Percentiles rank a stretch among this genome's conserved stretches.
These are phyloP conservation scores for Notocelia uddmanniana DNA, from an alignment of 2,888 invertebrate genomes.

Conservation along the genomic window DNA sequence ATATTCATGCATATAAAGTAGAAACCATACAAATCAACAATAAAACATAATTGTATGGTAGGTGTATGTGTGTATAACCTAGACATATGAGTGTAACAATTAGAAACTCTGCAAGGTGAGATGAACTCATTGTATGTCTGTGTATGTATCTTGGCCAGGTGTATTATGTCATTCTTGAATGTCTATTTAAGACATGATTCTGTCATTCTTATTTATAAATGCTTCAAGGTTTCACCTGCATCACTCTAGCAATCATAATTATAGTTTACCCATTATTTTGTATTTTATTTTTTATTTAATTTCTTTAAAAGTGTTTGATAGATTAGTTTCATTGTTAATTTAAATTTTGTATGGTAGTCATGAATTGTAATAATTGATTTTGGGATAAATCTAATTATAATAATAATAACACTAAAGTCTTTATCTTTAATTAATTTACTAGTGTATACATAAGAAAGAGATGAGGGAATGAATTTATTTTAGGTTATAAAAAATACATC, in stretches of 20 bases:
- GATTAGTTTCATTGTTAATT: no score
- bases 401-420: no score
- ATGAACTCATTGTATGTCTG: slow-evolving; percentile 36
- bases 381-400: no score
- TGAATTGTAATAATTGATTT: no score
- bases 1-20: neutral
- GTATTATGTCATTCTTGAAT: slow-evolving; percentile 36
- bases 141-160: slow-evolving; percentile 11
- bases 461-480: no score
- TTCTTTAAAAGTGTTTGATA: no score
- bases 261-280: no score
- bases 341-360: no score
- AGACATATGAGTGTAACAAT: slow-evolving; percentile 26
- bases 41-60: neutral
- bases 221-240: neutral
- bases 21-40: neutral
- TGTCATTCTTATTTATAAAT: slow-evolving; percentile 13
- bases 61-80: slow-evolving; percentile 2
- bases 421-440: no score
- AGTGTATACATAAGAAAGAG: no score
- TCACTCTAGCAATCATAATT: neutral
- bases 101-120: slow-evolving; percentile 42
- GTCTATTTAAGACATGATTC: slow-evolving; percentile 18
- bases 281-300: no score
- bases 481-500: no score